phyloP scores from a whole-genome alignment of 2,888 invertebrate genomes.

The Bugulina stolonifera region DNA sequence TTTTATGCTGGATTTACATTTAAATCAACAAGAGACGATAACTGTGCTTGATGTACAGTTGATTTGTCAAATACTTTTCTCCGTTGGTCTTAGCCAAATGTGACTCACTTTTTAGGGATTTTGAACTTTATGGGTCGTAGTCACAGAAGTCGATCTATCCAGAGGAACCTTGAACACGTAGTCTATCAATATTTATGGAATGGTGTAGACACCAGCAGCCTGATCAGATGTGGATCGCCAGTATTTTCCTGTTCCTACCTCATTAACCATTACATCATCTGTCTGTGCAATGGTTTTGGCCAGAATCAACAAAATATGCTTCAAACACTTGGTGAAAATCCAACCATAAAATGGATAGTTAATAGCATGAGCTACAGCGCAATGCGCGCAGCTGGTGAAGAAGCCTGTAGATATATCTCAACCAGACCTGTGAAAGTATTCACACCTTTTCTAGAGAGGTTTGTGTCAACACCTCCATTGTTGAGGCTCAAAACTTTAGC shows the following conservation, averaged over 20 bases:
- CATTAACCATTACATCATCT: slow-evolving; percentile 3
- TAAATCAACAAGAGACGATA: too few species aligned
- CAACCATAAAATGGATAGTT: slow-evolving; percentile 1
- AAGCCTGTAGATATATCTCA: background rate
- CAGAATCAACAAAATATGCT: too few species aligned
- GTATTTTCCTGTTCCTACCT: background rate
- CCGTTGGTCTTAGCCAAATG: too few species aligned
- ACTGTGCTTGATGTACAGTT: too few species aligned
- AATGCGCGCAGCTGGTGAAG: background rate
- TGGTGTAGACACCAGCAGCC: background rate
- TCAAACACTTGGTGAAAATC: slow-evolving; percentile 2
- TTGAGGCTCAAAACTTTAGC: slow-evolving; percentile 17
- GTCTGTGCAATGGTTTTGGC: background rate
- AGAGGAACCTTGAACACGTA: background rate
- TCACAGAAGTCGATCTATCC: background rate
- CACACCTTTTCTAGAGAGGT: slow-evolving; percentile 1
- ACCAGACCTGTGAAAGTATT: background rate
- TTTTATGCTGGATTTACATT: too few species aligned
- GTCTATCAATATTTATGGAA: slow-evolving; percentile 12
- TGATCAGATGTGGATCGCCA: too few species aligned
- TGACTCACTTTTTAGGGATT: slow-evolving; percentile 3
- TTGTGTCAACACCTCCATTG: background rate
- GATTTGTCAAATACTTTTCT: too few species aligned
- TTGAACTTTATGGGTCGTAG: background rate
- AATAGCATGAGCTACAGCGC: background rate